phyloP scores from a whole-genome alignment of 2,797 vertebrate species.

The Lepilemur septentrionalis region DNA sequence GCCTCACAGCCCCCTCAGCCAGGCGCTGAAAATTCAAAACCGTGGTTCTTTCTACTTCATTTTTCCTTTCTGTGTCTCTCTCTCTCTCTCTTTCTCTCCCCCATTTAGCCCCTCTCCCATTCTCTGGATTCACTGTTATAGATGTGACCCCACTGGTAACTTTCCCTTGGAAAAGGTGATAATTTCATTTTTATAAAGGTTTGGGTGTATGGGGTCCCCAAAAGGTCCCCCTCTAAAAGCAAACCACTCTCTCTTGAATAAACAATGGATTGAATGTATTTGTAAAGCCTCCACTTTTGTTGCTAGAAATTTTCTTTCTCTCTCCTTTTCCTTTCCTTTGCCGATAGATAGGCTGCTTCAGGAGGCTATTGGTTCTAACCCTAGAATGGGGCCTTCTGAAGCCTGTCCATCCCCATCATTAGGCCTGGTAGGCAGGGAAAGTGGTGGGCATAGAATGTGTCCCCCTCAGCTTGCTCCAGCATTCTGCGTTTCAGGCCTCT shows the following conservation, averaged over 20 bases:
- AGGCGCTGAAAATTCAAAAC: background rate
- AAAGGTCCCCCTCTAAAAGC: background rate
- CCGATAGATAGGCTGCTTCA: background rate
- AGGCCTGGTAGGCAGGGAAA: background rate
- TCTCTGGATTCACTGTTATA: background rate
- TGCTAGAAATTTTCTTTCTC: background rate
- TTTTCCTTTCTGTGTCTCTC: background rate
- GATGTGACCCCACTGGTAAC: background rate
- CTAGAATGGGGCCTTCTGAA: background rate
- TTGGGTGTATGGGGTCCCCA: background rate
- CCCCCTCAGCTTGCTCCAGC: background rate
- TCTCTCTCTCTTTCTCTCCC: background rate
- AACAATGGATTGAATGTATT: background rate
- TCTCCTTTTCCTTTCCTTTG: background rate
- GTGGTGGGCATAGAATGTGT: background rate
- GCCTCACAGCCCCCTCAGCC: conserved; percentile 7
- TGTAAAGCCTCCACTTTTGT: conserved; percentile 24
- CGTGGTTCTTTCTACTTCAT: background rate
- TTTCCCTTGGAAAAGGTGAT: background rate
- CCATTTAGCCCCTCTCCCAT: background rate
- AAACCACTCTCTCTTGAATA: background rate
- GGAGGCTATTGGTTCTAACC: background rate
- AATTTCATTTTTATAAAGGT: conserved; percentile 49
- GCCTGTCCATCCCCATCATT: background rate
- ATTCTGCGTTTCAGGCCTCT: background rate